Percentiles rank a stretch among this genome's conserved stretches.
Evolutionary conservation across 2,888 invertebrate genomes (phyloP).

Genomic region (Parasteatoda lunata): DNA sequence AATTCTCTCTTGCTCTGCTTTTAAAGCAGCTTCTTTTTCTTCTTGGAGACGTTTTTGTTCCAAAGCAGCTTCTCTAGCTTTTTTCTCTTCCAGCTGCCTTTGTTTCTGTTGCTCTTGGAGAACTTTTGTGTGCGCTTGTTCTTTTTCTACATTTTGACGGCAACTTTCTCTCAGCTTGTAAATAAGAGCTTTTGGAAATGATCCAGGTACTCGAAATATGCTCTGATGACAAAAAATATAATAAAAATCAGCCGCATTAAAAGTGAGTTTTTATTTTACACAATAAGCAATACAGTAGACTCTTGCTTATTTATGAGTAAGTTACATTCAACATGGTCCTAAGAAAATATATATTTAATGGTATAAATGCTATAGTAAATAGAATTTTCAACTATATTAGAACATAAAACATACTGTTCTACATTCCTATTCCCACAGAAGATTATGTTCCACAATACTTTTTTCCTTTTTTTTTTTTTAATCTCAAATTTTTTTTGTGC

Average conservation of each 20-base stretch:
- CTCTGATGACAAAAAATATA: constrained; percentile 21
- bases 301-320: too few relatives aligned
- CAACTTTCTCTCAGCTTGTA: constrained; percentile 54
- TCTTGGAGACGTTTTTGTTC: constrained; percentile 42
- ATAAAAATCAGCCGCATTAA: background rate
- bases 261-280: background rate
- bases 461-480: too few relatives aligned
- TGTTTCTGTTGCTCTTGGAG: constrained; percentile 56
- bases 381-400: too few relatives aligned
- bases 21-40: constrained; percentile 44
- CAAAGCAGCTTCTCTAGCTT: constrained; percentile 44
- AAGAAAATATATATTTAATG: too few relatives aligned
- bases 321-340: too few relatives aligned
- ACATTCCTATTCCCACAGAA: too few relatives aligned
- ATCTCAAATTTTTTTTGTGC: too few relatives aligned
- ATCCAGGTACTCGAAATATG: constrained; percentile 64
- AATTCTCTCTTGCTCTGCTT: constrained; percentile 30
- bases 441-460: too few relatives aligned
- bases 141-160: constrained; percentile 51
- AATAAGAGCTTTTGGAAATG: constrained; percentile 61
- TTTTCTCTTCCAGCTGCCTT: constrained; percentile 32
- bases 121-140: constrained; percentile 60
- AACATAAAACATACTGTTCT: too few relatives aligned
- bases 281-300: too few relatives aligned
- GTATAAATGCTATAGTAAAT: too few relatives aligned